Base-by-base conservation (phyloP, 2,113 vertebrate species). In the Triplophysa tibetana region DNA sequence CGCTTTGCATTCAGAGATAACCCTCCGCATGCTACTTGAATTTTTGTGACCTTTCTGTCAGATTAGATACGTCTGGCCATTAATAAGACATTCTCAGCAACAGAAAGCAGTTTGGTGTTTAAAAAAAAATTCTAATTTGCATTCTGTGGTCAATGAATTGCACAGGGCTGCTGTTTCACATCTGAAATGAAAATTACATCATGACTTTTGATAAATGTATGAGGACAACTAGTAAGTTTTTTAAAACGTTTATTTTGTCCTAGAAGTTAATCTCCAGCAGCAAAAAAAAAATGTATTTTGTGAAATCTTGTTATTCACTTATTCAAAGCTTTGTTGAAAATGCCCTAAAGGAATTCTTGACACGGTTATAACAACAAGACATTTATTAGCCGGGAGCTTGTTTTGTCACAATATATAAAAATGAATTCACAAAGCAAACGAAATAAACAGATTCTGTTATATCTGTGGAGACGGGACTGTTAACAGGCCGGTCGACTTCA, bases 381-480 rank as follows among this genome's bases (percentile, higher is more conserved):
- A 24, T 9, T 2, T 4, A 48, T 69, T 24, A 56, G 26, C 24
- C 12, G 21, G 48, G 17, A 56, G 54, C 17, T 58, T n/a, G 54
- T 58, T 56, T 56, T 56, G 54, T 21, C 19, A 58, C 54, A 21
- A n/a, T 58, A 21, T 58, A 21, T 17, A 56, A 8, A 19, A 11
- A 50, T 50, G 48, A 52, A 19, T 21, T 58, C 8, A 21, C 54
- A 17, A 52, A 11, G 16, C 50, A 52, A 64, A 58, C 41, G 0
- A 58, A 58, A 16, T 61, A 8, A 38, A 38, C 33, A 38, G 33
- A 16, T 50, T 2, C 61, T 10, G 11, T 96, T 89, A 99, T 84
- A 99, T 99, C 79, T 99, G 97, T 19, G 98, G 97, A 33, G 98
- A 99, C 2, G 97, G 96, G 64, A 99, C 93, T 0, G 96, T 99